phyloP scores from a whole-genome alignment of 2,113 vertebrate species.

The Sinocyclocheilus anophthalmus region DNA sequence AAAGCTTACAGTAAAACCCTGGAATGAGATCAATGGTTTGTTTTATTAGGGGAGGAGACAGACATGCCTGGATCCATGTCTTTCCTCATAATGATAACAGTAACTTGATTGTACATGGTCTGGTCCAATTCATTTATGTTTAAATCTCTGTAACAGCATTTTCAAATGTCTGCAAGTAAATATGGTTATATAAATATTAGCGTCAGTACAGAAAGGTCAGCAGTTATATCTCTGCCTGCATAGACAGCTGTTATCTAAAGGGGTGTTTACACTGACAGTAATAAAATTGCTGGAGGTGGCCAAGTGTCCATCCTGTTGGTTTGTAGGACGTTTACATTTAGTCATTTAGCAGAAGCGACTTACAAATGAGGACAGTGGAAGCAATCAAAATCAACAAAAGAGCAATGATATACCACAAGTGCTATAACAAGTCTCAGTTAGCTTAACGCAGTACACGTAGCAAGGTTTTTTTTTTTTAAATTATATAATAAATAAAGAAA shows the following conservation, averaged over 20 bases:
- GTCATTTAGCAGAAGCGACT: no score
- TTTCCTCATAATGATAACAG: conserved; percentile 44
- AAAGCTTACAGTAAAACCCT: conserved; percentile 55
- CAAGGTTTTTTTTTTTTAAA: no score
- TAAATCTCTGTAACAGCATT: conserved; percentile 12
- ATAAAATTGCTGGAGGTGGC: neutral
- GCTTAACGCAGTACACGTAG: no score
- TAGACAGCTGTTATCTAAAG: neutral
- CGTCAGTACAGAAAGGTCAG: neutral
- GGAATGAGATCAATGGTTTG: conserved; percentile 45
- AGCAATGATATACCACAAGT: no score
- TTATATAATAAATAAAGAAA: no score
- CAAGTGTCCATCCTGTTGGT: conserved; percentile 8
- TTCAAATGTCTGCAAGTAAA: conserved; percentile 22
- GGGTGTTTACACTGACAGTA: conserved; percentile 15
- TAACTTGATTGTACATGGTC: conserved; percentile 37
- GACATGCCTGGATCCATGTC: conserved; percentile 49
- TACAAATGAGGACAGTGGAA: no score
- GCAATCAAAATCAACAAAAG: no score
- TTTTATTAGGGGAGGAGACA: conserved; percentile 47
- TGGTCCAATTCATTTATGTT: conserved; percentile 44
- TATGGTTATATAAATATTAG: neutral
- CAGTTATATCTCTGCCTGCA: neutral
- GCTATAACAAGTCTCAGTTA: no score
- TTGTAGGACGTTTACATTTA: neutral